Conservation (phyloP, 2,888 invertebrate genomes). For the Heliconius hortense region DNA sequence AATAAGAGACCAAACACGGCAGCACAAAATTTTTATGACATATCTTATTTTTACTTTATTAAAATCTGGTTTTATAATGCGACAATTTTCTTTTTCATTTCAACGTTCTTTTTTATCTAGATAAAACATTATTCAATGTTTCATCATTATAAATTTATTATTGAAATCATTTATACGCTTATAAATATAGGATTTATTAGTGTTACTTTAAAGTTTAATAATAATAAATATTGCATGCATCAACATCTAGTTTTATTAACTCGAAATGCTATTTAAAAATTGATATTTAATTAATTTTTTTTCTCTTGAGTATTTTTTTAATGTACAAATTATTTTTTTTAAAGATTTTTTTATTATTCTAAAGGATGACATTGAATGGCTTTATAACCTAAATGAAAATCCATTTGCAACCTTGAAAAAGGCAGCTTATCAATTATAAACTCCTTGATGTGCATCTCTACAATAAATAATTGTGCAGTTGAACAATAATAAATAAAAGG, state of each 20-base stretch:
- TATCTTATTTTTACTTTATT: background rate
- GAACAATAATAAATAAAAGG: slow-evolving; percentile 40
- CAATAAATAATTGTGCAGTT: slow-evolving; percentile 6
- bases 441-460: slow-evolving; percentile 1
- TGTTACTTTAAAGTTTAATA: too few species aligned
- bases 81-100: background rate
- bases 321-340: too few species aligned
- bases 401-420: background rate
- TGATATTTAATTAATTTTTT: too few species aligned
- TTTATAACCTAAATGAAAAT: background rate
- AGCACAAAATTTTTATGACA: background rate
- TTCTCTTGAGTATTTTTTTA: too few species aligned
- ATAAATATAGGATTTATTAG: too few species aligned
- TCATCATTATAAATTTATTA: too few species aligned
- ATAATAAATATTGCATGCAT: too few species aligned
- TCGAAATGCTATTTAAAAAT: too few species aligned
- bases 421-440: slow-evolving; percentile 13
- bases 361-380: background rate
- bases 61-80: background rate
- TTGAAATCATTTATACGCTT: too few species aligned
- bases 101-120: background rate
- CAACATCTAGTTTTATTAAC: too few species aligned
- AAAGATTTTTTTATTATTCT: background rate
- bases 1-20: background rate
- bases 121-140: too few species aligned